Evolutionary conservation across 2,797 vertebrate species (phyloP).

Genomic region (Amazona finschi): DNA sequence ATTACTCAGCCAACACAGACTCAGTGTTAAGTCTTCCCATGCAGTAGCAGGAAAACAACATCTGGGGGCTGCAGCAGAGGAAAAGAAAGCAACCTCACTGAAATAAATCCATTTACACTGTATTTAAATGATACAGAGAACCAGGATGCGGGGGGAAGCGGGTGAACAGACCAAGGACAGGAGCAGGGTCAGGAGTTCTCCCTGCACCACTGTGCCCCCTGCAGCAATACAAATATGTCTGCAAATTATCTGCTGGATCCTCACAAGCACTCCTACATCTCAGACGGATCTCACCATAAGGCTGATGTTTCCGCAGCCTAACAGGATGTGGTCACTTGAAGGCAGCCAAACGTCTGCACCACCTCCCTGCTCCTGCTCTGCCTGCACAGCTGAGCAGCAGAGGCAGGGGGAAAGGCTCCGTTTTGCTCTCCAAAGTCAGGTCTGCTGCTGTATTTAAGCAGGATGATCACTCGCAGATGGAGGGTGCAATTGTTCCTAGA

Average conservation of each 20-base stretch:
- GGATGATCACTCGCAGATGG: conserved; percentile 3
- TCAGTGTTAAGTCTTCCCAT: background rate
- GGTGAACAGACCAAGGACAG: background rate
- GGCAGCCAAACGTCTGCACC: conserved; percentile 23
- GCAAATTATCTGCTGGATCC: background rate
- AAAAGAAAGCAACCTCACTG: background rate
- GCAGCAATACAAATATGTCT: background rate
- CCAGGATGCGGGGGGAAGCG: accelerated
- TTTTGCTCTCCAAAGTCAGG: background rate
- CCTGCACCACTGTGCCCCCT: background rate
- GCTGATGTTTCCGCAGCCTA: background rate
- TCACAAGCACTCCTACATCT: background rate
- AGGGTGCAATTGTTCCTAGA: background rate
- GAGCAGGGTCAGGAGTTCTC: background rate
- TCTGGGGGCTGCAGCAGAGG: background rate
- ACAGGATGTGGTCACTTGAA: conserved; percentile 37
- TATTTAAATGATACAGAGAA: background rate
- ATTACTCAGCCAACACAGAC: background rate
- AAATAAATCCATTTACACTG: background rate
- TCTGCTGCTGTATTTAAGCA: background rate
- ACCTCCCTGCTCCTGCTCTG: background rate
- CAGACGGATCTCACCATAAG: background rate
- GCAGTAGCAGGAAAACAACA: background rate
- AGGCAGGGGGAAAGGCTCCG: background rate
- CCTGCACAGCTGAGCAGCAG: background rate